Evolutionary conservation across 2,888 invertebrate genomes (phyloP), one percentile per base, ranked within the genome.

Genomic region (Tridacna gigas): DNA sequence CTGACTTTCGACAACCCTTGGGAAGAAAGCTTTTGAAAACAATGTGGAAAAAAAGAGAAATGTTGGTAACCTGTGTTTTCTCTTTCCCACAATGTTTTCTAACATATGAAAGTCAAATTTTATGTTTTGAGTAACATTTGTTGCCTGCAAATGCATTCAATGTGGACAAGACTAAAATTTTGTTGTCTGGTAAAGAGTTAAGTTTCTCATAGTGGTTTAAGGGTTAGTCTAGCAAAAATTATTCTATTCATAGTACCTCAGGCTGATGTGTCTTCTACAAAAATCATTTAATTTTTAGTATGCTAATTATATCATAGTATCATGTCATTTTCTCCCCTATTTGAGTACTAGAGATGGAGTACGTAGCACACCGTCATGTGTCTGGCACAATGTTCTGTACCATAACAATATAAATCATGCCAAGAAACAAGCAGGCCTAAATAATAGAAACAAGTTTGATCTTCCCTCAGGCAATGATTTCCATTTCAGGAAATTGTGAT

Each of bases 401-500:
- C 20, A 9, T 26, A 12, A 67, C 26, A 47, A 13, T 51, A 71
- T 71, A 71, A 71, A 71, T 71, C 71, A 71, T 71, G 56, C 71
- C 71, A 71, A 48, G 51, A 71, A 71, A 71, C 71, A 71, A 71
- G 71, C 25, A 51, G 25, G 25, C 51, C 51, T 22, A 51, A 71
- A 71, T 71, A 71, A 71, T 51, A 71, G 71, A 51, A 71, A 71
- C 48, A 51, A 51, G 71, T 51, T 71, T 48, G 22, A 47, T 37
- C 47, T 71, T 71, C 71, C 71, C 51, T 51, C 15, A 71, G 71
- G 71, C 71, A 51, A 51, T 71, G 48, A 22, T 71, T 71, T 51
- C 71, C 71, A 51, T 51, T 71, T 71, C 26, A 13, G 25, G 71
- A 71, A 48, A 71, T 71, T 71, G 71, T 71, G 71, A 71, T 71